phyloP scores from a whole-genome alignment of 2,113 vertebrate species.

The Artemisiospiza belli region DNA sequence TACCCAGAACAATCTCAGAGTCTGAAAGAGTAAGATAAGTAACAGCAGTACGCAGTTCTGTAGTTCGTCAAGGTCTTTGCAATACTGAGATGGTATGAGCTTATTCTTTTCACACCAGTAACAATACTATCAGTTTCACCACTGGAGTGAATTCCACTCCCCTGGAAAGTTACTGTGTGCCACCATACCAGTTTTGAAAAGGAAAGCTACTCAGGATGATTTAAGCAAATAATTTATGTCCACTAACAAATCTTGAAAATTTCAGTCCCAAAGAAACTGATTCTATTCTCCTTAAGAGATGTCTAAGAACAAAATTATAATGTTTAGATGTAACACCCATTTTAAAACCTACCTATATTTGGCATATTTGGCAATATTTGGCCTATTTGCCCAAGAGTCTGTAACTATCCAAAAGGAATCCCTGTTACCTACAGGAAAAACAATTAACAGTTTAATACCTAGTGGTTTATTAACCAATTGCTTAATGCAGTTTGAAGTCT shows the following conservation, averaged over 20 bases:
- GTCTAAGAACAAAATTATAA: background rate
- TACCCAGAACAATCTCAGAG: slow-evolving; percentile 47
- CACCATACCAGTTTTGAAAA: background rate
- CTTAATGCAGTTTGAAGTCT: background rate
- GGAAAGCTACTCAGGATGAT: background rate
- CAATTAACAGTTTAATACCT: background rate
- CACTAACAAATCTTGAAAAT: background rate
- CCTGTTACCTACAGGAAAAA: background rate
- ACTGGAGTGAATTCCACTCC: background rate
- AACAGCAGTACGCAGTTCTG: background rate
- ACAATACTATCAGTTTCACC: background rate
- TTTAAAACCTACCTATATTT: background rate
- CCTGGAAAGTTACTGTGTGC: background rate
- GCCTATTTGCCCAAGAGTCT: background rate
- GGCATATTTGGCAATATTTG: background rate
- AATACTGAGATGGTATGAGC: background rate
- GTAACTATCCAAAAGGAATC: background rate
- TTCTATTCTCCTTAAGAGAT: background rate
- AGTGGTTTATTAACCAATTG: background rate
- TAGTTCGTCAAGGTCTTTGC: background rate
- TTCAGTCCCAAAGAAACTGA: background rate
- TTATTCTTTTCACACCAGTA: background rate
- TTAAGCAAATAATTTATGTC: background rate
- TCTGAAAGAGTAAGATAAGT: slow-evolving; percentile 40
- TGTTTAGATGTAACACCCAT: background rate